Evolutionary conservation across 2,797 vertebrate genomes (phyloP).

Genomic region (Linurgus olivaceus): DNA sequence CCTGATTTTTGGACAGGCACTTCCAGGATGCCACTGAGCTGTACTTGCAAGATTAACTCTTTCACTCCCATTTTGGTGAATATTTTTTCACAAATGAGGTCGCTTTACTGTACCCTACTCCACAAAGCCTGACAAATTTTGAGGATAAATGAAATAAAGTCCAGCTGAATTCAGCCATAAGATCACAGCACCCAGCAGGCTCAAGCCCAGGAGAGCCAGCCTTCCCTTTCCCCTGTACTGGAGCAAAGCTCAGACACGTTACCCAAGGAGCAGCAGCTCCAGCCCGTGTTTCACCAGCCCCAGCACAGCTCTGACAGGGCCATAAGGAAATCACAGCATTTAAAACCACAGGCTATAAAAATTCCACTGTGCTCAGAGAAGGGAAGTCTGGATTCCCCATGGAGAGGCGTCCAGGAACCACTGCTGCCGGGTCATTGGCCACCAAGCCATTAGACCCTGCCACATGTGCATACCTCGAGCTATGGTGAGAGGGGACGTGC

Average conservation of each 20-base stretch:
- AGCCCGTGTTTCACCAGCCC: accelerated
- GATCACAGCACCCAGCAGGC: not conserved
- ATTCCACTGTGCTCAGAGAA: not conserved
- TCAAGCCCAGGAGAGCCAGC: not conserved
- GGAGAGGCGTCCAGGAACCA: not conserved
- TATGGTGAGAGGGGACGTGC: accelerated
- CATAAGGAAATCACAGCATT: constrained; percentile 15
- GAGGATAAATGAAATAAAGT: not conserved
- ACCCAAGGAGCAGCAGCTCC: not conserved
- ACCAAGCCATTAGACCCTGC: not conserved
- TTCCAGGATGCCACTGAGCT: not conserved
- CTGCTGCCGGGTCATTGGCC: not conserved
- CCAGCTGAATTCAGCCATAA: not conserved
- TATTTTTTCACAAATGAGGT: accelerated
- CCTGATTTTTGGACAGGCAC: not conserved
- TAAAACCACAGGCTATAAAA: constrained; percentile 54
- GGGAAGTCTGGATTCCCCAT: constrained; percentile 38
- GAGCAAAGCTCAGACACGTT: not conserved
- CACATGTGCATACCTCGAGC: not conserved
- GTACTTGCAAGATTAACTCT: not conserved
- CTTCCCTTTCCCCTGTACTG: accelerated
- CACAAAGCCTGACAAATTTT: not conserved
- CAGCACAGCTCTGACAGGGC: not conserved
- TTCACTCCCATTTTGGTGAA: not conserved
- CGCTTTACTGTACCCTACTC: accelerated